These are phyloP conservation scores for Nymphalis c-album DNA, from an alignment of 2,888 invertebrate genomes.

Conservation along the genomic window DNA sequence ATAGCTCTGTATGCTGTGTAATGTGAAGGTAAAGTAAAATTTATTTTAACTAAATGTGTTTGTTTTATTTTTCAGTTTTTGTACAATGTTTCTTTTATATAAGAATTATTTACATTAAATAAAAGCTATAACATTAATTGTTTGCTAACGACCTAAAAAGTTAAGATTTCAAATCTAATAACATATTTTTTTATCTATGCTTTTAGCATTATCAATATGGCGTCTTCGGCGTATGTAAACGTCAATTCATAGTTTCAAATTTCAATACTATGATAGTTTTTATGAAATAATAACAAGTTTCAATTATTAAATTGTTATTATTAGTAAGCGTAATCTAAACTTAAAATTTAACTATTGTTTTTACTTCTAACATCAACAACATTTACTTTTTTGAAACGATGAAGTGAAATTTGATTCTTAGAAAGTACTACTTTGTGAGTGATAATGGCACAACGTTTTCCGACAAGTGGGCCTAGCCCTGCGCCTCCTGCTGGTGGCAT, in stretches of 20 bases:
- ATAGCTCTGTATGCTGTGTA: no score
- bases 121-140: not conserved
- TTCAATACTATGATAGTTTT: not conserved
- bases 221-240: slow-evolving; percentile 9
- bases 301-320: not conserved
- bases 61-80: no score
- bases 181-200: not conserved
- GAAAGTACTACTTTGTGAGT: slow-evolving; percentile 2
- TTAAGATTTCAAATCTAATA: not conserved
- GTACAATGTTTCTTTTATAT: no score
- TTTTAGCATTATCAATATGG: slow-evolving; percentile 6
- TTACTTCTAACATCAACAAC: not conserved
- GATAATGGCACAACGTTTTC: slow-evolving; percentile 69
- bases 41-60: no score
- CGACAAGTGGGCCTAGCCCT: slow-evolving; percentile 55
- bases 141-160: not conserved
- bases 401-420: not conserved
- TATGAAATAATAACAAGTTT: not conserved
- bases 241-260: not conserved
- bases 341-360: not conserved
- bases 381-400: not conserved
- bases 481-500: slow-evolving; percentile 77
- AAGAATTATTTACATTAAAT: no score
- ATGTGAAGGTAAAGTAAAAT: no score
- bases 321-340: not conserved